Percentiles rank a stretch among this genome's conserved stretches.
Conservation (phyloP, 2,888 invertebrate species). For the Pseudanteris insignis region DNA sequence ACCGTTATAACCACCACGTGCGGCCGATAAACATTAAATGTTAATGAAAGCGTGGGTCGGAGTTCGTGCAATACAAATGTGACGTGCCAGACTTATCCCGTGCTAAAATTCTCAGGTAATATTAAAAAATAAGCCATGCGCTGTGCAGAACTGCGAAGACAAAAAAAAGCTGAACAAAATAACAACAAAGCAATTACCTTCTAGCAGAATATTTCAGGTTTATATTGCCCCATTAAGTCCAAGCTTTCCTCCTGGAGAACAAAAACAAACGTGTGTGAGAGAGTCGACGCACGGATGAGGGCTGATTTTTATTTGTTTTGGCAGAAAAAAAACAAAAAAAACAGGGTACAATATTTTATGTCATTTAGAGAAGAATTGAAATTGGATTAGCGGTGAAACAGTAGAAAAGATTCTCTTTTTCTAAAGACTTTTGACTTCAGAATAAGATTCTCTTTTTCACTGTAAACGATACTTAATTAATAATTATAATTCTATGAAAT, state of each 20-base stretch:
- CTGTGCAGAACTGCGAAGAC: conserved; percentile 41
- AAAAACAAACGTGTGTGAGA: conserved; percentile 70
- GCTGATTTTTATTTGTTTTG: too few species aligned
- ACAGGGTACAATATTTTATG: too few species aligned
- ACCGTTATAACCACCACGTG: conserved; percentile 16
- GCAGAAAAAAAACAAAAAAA: too few species aligned
- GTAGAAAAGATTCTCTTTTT: too few species aligned
- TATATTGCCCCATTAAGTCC: conserved; percentile 82
- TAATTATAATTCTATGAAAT: conserved; percentile 8
- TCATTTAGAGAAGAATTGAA: too few species aligned
- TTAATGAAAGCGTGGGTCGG: conserved; percentile 42
- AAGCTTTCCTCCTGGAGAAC: conserved; percentile 75
- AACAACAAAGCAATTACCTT: conserved; percentile 70
- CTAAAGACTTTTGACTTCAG: too few species aligned
- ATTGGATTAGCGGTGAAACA: too few species aligned
- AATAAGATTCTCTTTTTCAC: too few species aligned
- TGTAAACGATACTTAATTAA: too few species aligned
- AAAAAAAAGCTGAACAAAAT: conserved; percentile 57
- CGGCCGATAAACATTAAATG: conserved; percentile 19
- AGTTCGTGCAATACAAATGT: conserved; percentile 23
- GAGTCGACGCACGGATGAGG: conserved; percentile 64
- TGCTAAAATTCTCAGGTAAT: not conserved
- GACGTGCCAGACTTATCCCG: too few species aligned
- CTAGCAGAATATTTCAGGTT: conserved; percentile 83
- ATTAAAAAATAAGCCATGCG: conserved; percentile 38